Evolutionary conservation across 2,888 invertebrate species (phyloP).

Genomic region (Colletes collaris): DNA sequence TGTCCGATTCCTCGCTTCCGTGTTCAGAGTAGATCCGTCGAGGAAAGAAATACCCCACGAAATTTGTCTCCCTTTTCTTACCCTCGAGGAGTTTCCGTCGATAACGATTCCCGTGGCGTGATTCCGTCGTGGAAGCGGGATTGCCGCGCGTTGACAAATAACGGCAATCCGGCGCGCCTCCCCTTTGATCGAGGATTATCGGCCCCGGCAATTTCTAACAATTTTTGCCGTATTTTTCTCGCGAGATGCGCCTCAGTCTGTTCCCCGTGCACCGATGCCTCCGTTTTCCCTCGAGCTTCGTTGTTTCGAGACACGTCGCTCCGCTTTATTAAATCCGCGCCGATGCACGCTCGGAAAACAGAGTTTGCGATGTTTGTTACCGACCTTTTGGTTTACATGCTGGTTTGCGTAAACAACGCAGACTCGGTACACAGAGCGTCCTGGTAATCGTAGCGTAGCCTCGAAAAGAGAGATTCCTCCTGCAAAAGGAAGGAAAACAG

Average conservation of each 20-base stretch:
- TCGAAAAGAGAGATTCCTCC: no score
- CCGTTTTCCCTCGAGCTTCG: background rate
- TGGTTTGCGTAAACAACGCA: no score
- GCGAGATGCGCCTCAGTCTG: background rate
- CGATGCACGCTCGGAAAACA: background rate
- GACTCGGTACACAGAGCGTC: no score
- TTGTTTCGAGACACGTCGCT: constrained; percentile 5
- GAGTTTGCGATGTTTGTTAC: background rate
- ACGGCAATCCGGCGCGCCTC: constrained; percentile 60
- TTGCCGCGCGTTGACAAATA: constrained; percentile 69
- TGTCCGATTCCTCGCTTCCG: constrained; percentile 7
- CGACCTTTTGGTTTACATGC: background rate
- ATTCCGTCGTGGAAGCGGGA: constrained; percentile 54
- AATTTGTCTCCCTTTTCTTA: constrained; percentile 51
- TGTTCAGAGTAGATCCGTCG: constrained; percentile 5
- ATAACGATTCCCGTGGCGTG: constrained; percentile 65
- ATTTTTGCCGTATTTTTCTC: constrained; percentile 33
- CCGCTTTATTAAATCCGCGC: background rate
- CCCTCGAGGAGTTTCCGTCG: constrained; percentile 48
- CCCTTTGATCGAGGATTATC: constrained; percentile 71
- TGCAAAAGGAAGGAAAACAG: no score
- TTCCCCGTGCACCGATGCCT: background rate
- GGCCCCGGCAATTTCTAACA: constrained; percentile 49
- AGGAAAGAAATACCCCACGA: constrained; percentile 10
- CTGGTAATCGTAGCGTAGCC: no score